phyloP scores from a whole-genome alignment of 2,797 vertebrate genomes.

The Enteromius treurensis region DNA sequence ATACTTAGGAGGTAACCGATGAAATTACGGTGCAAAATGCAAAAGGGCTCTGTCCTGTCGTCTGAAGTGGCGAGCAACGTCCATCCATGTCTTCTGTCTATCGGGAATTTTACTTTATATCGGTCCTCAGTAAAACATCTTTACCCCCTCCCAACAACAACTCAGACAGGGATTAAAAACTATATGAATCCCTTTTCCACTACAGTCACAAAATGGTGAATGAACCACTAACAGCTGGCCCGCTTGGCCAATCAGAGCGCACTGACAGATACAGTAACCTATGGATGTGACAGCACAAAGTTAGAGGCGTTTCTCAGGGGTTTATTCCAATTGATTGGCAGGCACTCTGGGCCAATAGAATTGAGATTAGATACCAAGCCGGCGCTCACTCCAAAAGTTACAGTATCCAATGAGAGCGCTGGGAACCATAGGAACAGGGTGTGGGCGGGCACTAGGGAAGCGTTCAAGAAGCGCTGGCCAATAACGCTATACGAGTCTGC shows the following conservation, averaged over 20 bases:
- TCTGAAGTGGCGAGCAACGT: conserved; percentile 66
- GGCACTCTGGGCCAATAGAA: conserved; percentile 68
- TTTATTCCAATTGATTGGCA: conserved; percentile 71
- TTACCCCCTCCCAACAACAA: conserved; percentile 74
- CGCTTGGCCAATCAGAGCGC: conserved; percentile 82
- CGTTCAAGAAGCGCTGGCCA: conserved; percentile 65
- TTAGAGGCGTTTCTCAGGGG: conserved; percentile 71
- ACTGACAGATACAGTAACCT: conserved; percentile 85
- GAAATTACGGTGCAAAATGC: conserved; percentile 73
- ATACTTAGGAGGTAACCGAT: conserved; percentile 64
- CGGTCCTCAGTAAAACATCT: conserved; percentile 75
- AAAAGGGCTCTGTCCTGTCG: conserved; percentile 62
- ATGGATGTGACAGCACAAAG: conserved; percentile 58
- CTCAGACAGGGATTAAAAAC: conserved; percentile 80
- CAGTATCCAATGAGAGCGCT: conserved; percentile 85
- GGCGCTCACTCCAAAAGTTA: conserved; percentile 77
- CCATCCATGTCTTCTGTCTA: conserved; percentile 66
- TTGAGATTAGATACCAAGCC: conserved; percentile 59
- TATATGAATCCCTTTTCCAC: conserved; percentile 88
- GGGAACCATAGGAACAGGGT: conserved; percentile 87
- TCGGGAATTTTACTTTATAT: conserved; percentile 69
- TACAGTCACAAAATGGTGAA: conserved; percentile 99
- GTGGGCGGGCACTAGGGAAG: conserved; percentile 72
- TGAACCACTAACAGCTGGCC: conserved; percentile 96
- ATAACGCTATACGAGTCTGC: conserved; percentile 69